Percentiles rank a stretch among this genome's conserved stretches.
Evolutionary conservation across 1,140 invertebrate species (phyloP).

Genomic region (Physella acuta): DNA sequence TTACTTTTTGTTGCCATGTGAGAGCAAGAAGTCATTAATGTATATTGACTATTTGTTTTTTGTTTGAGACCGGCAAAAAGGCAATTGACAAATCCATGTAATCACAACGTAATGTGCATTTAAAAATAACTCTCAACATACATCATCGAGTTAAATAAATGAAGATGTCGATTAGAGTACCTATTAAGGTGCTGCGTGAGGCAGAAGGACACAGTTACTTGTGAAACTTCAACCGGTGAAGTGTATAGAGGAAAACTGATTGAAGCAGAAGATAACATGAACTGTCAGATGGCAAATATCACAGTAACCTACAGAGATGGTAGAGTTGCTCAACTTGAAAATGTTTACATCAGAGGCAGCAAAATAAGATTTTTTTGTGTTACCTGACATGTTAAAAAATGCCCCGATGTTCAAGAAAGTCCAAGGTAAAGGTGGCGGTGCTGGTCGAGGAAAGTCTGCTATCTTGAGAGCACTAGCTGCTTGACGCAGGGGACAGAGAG

Average conservation of each 20-base stretch:
- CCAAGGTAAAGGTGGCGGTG: conserved; percentile 59
- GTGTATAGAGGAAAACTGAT: conserved; percentile 97
- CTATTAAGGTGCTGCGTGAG: conserved; percentile 99
- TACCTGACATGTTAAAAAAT: conserved; percentile 99
- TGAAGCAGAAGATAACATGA: conserved; percentile 99
- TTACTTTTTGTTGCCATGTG: too few relatives aligned
- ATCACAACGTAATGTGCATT: too few relatives aligned
- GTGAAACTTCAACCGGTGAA: conserved; percentile 87
- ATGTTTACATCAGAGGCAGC: conserved; percentile 97
- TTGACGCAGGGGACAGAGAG: conserved; percentile 45
- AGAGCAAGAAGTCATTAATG: too few relatives aligned
- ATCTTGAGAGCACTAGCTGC: conserved; percentile 81
- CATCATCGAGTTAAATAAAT: too few relatives aligned
- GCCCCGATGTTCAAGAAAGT: conserved; percentile 98
- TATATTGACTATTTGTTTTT: too few relatives aligned
- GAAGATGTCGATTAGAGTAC: conserved; percentile 71
- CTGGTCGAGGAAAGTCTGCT: conserved; percentile 88
- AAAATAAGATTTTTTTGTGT: conserved; percentile 98
- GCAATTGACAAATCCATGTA: too few relatives aligned
- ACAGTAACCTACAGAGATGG: conserved; percentile 82
- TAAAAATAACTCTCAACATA: too few relatives aligned
- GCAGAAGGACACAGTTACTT: conserved; percentile 98
- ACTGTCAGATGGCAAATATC: conserved; percentile 91
- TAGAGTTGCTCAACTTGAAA: conserved; percentile 87
- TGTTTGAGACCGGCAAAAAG: too few relatives aligned